Evolutionary conservation across 2,797 vertebrate genomes (phyloP).

Genomic region (Neosilurus hyrtlii): DNA sequence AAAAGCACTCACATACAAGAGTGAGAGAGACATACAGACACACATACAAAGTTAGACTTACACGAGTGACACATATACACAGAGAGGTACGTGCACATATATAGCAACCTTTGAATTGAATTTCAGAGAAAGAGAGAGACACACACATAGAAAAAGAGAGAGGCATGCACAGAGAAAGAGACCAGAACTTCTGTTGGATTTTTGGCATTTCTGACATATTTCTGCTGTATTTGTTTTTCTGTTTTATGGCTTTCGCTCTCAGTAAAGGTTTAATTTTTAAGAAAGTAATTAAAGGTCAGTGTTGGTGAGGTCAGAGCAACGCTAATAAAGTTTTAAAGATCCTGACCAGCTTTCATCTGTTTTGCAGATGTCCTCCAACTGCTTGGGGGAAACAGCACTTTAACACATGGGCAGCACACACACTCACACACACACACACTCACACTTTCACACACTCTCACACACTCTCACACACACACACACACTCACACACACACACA

Average conservation of each 20-base stretch:
- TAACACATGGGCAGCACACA: conserved; percentile 16
- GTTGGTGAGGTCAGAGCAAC: background rate
- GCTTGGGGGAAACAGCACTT: conserved; percentile 41
- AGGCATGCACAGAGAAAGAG: background rate
- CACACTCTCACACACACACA: conserved; percentile 12
- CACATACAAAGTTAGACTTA: too few species aligned
- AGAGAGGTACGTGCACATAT: too few species aligned
- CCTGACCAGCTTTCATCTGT: conserved; percentile 44
- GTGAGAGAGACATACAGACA: background rate
- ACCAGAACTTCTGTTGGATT: too few species aligned
- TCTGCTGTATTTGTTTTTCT: background rate
- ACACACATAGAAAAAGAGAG: background rate
- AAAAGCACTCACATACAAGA: background rate
- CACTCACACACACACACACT: too few species aligned
- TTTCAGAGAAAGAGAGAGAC: too few species aligned
- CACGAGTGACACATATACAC: too few species aligned
- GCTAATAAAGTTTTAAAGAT: conserved; percentile 17
- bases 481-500: conserved; percentile 25
- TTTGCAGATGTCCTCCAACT: conserved; percentile 42
- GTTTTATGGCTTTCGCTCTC: background rate
- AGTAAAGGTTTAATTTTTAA: background rate
- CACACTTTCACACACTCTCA: too few species aligned
- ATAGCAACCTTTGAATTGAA: too few species aligned
- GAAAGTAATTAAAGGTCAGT: background rate
- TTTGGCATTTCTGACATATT: background rate